Evolutionary conservation across 2,888 invertebrate genomes (phyloP).

Genomic region (Dyspetes luteomarginatus): DNA sequence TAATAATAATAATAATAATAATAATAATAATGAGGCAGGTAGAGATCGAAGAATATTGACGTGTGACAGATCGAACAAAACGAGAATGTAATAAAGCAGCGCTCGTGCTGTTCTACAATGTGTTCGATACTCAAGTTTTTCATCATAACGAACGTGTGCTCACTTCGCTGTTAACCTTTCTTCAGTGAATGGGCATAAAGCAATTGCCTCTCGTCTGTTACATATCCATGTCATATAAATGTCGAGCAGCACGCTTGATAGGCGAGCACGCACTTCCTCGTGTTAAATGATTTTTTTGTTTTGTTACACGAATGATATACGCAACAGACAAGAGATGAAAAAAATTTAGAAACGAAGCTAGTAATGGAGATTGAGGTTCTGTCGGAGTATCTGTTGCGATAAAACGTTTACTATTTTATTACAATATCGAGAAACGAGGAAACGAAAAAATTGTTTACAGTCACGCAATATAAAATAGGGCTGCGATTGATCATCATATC

Average conservation of each 20-base stretch:
- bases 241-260: conserved; percentile 22
- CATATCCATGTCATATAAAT: conserved; percentile 21
- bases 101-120: conserved; percentile 24
- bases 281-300: neutral
- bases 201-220: conserved; percentile 67
- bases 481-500: neutral
- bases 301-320: neutral
- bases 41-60: neutral
- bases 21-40: neutral
- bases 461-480: neutral
- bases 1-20: conserved; percentile 26
- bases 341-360: neutral
- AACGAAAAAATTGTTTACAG: neutral
- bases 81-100: conserved; percentile 32
- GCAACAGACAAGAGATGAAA: conserved; percentile 12
- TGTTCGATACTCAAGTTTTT: conserved; percentile 64
- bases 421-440: neutral
- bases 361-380: too few species aligned
- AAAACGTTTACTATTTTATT: too few species aligned
- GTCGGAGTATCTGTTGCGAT: neutral
- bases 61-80: conserved; percentile 7
- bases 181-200: conserved; percentile 71
- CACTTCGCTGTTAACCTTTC: conserved; percentile 76
- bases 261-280: conserved; percentile 29
- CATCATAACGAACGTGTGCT: conserved; percentile 72